phyloP scores from a whole-genome alignment of 2,888 invertebrate genomes.

The Cepaea hortensis region DNA sequence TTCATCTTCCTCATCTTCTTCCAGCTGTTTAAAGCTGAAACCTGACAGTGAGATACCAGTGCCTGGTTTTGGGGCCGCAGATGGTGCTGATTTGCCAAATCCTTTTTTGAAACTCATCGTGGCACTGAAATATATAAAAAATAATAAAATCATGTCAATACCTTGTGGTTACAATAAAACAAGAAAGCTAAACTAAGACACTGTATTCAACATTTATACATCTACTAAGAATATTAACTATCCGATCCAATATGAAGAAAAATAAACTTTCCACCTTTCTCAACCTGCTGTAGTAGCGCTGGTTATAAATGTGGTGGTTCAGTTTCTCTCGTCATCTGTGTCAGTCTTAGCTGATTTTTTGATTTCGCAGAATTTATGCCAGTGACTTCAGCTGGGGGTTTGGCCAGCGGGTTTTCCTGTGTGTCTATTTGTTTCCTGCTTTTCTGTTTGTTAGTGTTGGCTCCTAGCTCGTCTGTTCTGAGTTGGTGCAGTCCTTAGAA shows the following conservation, averaged over 20 bases:
- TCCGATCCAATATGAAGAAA: not conserved
- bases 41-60: constrained; percentile 46
- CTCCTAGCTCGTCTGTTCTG: no score
- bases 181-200: not conserved
- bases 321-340: no score
- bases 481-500: no score
- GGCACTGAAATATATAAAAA: constrained; percentile 28
- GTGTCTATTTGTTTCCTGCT: no score
- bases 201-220: not conserved
- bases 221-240: not conserved
- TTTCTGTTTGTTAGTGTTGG: no score
- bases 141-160: not conserved
- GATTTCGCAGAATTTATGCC: not conserved
- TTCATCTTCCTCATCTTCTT: constrained; percentile 64
- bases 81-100: constrained; percentile 49
- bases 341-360: not conserved
- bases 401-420: no score
- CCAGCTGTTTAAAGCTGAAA: constrained; percentile 67
- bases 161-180: not conserved
- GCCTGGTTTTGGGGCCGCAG: constrained; percentile 49
- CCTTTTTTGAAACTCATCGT: constrained; percentile 48
- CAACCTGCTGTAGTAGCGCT: no score
- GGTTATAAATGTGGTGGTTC: no score
- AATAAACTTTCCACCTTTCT: no score
- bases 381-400: not conserved